phyloP scores from a whole-genome alignment of 2,888 invertebrate genomes.

The Artemia sinica region DNA sequence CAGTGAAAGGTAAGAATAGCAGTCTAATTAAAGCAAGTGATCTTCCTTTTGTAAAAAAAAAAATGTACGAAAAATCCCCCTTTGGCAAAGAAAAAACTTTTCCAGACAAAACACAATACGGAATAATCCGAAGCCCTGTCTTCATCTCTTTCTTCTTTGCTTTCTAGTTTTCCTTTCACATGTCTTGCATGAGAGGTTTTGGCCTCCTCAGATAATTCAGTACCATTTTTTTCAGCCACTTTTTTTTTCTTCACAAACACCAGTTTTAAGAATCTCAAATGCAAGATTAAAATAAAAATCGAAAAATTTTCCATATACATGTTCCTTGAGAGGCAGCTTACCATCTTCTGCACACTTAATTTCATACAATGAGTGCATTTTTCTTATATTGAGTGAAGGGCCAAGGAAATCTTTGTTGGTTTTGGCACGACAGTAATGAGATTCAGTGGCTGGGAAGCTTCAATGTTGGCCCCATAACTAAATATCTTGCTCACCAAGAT shows the following conservation, averaged over 20 bases:
- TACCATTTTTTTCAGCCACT: constrained; percentile 7
- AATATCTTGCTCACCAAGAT: no score
- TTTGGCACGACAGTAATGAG: no score
- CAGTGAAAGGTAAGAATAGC: constrained; percentile 7
- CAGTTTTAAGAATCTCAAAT: background rate
- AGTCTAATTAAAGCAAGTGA: background rate
- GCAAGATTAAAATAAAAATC: background rate
- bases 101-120: constrained; percentile 3
- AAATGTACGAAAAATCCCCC: background rate
- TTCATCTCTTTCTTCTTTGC: constrained; percentile 11
- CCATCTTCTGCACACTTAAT: no score
- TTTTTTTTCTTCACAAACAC: background rate
- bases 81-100: background rate
- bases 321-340: no score
- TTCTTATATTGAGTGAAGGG: no score
- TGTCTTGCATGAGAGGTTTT: constrained; percentile 1
- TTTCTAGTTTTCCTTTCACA: constrained; percentile 13
- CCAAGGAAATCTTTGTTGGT: no score
- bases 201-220: background rate
- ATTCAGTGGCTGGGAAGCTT: no score
- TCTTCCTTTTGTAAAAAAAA: background rate
- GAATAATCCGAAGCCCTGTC: background rate
- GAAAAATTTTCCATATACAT: background rate
- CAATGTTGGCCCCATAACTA: no score
- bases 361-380: no score